A percentile compares a stretch with the other conserved stretches of the same genome.
Evolutionary conservation across 92 coral and sea anemone genomes (phyloP).

Genomic region (Scolanthus callimorphus): DNA sequence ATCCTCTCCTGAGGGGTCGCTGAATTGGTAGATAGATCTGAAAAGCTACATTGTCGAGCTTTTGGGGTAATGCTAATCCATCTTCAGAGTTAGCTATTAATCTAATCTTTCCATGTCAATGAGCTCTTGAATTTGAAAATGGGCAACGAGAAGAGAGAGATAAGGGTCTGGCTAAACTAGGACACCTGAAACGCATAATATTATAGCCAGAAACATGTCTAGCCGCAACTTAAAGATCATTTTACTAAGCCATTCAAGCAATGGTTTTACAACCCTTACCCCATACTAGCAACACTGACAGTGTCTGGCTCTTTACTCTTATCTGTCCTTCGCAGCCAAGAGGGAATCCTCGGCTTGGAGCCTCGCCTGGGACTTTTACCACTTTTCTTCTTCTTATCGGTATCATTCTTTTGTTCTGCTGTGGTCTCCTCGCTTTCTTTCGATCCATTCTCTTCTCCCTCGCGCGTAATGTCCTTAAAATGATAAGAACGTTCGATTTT

Average conservation of each 20-base stretch:
- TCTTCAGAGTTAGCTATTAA: too few species aligned
- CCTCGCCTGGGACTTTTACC: conserved; percentile 1
- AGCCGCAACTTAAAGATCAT: not conserved
- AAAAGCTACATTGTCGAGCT: too few species aligned
- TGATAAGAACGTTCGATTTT: too few species aligned
- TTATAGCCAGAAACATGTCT: not conserved
- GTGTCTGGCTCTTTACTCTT: conserved; percentile 20
- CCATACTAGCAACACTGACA: not conserved
- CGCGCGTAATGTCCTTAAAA: not conserved
- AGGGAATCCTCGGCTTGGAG: conserved; percentile 32
- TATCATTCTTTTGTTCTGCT: not conserved
- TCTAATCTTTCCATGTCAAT: too few species aligned
- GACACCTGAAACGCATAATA: too few species aligned
- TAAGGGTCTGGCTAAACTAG: too few species aligned
- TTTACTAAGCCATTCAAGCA: not conserved
- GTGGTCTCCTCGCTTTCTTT: not conserved
- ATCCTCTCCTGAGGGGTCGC: too few species aligned
- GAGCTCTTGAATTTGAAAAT: too few species aligned
- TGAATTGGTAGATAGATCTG: too few species aligned
- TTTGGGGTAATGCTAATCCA: too few species aligned
- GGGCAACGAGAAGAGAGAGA: too few species aligned
- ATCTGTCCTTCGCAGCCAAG: conserved; percentile 43
- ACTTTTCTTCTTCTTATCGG: not conserved
- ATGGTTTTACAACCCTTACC: not conserved
- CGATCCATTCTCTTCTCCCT: not conserved